These are phyloP conservation scores for Homalodisca vitripennis DNA, from an alignment of 1,140 invertebrate species.

Conservation along the genomic window DNA sequence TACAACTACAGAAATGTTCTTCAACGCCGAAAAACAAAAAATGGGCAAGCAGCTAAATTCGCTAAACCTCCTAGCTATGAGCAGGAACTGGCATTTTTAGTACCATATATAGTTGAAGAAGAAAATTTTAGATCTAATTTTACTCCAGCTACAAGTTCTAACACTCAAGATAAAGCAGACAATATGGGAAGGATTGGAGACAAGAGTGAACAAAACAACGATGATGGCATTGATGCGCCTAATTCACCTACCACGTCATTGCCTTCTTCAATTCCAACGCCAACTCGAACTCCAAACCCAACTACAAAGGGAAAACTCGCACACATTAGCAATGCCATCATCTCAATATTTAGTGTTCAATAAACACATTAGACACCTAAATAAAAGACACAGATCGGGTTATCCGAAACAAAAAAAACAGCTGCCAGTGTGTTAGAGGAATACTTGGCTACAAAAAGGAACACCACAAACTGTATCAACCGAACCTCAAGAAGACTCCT, in stretches of 20 bases:
- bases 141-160: no score
- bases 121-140: slow-evolving; percentile 1
- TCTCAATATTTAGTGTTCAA: background rate
- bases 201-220: background rate
- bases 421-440: slow-evolving; percentile 7
- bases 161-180: slow-evolving; percentile 2
- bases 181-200: background rate
- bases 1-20: slow-evolving; percentile 12
- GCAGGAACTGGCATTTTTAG: background rate
- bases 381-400: slow-evolving; percentile 5
- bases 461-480: background rate
- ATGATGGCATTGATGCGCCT: background rate
- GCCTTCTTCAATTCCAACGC: no score
- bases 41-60: background rate
- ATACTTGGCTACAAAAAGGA: background rate
- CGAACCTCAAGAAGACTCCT: background rate
- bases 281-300: background rate
- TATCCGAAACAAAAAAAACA: background rate
- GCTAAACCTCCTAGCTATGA: background rate
- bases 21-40: slow-evolving; percentile 20
- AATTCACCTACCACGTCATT: background rate
- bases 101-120: background rate
- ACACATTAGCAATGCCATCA: slow-evolving; percentile 1
- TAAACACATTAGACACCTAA: background rate
- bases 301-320: background rate